These are phyloP conservation scores for Chrysotoxum bicinctum DNA, from an alignment of 2,888 invertebrate species.

Conservation along the genomic window DNA sequence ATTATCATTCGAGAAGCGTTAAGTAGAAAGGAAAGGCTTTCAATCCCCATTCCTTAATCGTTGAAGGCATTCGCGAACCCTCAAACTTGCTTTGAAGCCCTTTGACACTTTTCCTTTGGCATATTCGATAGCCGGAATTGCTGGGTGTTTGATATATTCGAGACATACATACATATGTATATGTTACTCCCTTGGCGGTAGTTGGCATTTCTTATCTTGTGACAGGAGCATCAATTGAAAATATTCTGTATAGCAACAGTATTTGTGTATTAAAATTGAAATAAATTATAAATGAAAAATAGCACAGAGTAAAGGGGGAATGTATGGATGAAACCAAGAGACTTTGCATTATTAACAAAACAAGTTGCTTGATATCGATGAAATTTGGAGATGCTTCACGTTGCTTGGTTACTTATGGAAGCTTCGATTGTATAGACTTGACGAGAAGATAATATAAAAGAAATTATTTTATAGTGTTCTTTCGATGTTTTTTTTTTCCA, in stretches of 20 bases:
- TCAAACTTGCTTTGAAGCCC: slow-evolving; percentile 27
- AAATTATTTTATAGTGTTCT: too few relatives aligned
- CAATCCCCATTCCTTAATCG: slow-evolving; percentile 28
- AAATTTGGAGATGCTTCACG: neutral
- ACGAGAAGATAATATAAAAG: too few relatives aligned
- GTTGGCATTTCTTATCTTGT: slow-evolving; percentile 37
- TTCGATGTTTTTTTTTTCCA: too few relatives aligned
- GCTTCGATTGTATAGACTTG: too few relatives aligned
- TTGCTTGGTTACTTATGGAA: too few relatives aligned
- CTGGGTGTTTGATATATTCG: slow-evolving; percentile 38
- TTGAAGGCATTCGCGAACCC: slow-evolving; percentile 1
- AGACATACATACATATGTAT: neutral
- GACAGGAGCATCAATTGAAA: slow-evolving; percentile 26
- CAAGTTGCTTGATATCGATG: neutral
- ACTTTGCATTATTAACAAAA: neutral
- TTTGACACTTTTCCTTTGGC: slow-evolving; percentile 33
- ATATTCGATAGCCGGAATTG: slow-evolving; percentile 33
- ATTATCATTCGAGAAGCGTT: slow-evolving; percentile 65
- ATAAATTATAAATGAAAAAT: slow-evolving; percentile 18
- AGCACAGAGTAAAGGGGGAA: neutral
- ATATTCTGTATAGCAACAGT: neutral
- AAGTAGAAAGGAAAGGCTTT: slow-evolving; percentile 34
- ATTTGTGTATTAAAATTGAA: slow-evolving; percentile 26
- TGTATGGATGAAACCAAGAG: neutral
- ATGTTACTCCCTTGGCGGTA: slow-evolving; percentile 1